A percentile compares a stretch with the other conserved stretches of the same genome.
Evolutionary conservation across 64 coral and sea anemone species (phyloP).

Genomic region (Hydrozoanthus tunicans): DNA sequence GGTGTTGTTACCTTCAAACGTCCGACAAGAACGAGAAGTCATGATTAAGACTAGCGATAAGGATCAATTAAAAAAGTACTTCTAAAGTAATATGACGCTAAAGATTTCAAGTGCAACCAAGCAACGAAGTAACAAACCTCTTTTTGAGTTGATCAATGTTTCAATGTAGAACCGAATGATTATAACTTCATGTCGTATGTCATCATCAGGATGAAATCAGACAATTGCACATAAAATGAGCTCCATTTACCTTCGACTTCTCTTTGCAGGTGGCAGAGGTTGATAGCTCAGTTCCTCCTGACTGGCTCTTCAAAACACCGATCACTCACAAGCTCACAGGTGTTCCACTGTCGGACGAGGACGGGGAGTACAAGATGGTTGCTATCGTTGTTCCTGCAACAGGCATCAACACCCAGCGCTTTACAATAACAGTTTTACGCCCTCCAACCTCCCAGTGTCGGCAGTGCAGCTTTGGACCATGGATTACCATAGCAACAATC

Average conservation of each 20-base stretch:
- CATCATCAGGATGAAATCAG: too few species aligned
- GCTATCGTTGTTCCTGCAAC: neutral
- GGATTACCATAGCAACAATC: conserved; percentile 28
- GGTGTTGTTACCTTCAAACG: too few species aligned
- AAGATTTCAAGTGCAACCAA: too few species aligned
- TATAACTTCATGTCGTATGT: too few species aligned
- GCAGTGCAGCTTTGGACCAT: neutral
- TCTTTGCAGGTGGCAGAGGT: conserved; percentile 23
- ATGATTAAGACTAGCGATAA: too few species aligned
- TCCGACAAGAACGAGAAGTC: too few species aligned
- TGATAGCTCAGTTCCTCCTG: neutral
- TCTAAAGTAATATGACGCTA: too few species aligned
- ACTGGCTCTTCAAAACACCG: neutral
- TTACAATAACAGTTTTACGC: neutral
- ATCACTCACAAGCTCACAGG: conserved; percentile 26
- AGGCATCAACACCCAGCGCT: neutral
- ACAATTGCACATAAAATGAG: neutral
- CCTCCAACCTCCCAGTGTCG: neutral
- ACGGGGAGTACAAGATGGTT: conserved; percentile 2
- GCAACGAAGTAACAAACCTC: too few species aligned
- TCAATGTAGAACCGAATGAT: too few species aligned
- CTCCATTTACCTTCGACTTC: neutral
- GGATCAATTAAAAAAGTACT: too few species aligned
- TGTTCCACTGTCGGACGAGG: conserved; percentile 10
- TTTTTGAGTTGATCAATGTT: too few species aligned